phyloP scores from a whole-genome alignment of 2,113 vertebrate genomes.

The Mixornis gularis region DNA sequence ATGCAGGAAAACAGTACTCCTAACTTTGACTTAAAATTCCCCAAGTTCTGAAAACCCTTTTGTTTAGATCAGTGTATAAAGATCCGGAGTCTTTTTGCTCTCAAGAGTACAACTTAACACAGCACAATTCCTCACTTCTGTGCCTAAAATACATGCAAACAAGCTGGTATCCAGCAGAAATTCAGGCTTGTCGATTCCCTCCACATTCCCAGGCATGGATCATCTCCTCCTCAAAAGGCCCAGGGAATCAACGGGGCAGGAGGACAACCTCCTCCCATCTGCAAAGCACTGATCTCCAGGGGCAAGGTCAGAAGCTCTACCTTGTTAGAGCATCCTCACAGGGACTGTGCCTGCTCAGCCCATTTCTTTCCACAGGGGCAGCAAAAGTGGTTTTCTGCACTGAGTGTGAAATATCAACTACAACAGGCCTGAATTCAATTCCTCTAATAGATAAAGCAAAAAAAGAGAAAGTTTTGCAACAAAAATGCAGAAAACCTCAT shows the following conservation, averaged over 20 bases:
- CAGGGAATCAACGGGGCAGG: not conserved
- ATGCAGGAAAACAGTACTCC: not conserved
- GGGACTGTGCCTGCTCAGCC: not conserved
- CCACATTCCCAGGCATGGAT: rapidly evolving
- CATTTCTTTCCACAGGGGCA: not conserved
- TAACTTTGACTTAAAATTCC: not conserved
- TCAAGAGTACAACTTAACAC: not conserved
- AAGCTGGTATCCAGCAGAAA: not conserved
- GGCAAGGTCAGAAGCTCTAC: not conserved
- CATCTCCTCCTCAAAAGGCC: not conserved
- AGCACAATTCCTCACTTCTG: not conserved
- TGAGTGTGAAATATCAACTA: not conserved
- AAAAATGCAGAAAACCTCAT: not conserved
- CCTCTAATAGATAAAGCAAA: not conserved
- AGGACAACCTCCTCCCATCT: not conserved
- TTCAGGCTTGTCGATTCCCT: not conserved
- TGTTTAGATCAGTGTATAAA: not conserved
- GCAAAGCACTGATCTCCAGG: not conserved
- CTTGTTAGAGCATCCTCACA: not conserved
- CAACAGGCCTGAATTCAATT: not conserved
- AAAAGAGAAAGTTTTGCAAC: not conserved
- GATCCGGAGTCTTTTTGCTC: not conserved
- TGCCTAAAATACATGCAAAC: rapidly evolving
- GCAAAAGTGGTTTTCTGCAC: not conserved
- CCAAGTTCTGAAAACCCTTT: not conserved